Base-by-base conservation (phyloP, 2,888 invertebrate species). In the Pycnomerus fuliginosus region DNA sequence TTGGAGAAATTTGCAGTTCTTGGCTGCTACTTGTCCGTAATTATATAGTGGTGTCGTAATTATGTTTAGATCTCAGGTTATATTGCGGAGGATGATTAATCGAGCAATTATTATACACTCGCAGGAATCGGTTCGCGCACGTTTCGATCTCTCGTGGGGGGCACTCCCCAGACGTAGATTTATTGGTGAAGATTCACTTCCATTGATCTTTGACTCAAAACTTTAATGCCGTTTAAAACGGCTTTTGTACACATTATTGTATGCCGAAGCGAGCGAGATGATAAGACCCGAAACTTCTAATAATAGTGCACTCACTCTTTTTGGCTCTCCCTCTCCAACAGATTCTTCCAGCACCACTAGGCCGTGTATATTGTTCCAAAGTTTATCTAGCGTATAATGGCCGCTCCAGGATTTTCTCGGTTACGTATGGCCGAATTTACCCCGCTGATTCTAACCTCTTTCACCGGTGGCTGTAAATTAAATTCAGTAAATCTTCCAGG, bases 211-310 rank as follows among this genome's bases (percentile, higher is more conserved):
- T 56, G 55, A 50, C 51, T n/a, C n/a, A 56, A 49, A 62, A 62
- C 55, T 63, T 57, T 56, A 58, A 56, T 56, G 50, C 55, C 52
- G 53, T 60, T 62, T 62, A 57, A 60, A 61, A 60, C 56, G 55
- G 58, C 59, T 58, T 60, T 61, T 57, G 53, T 59, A 55, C 52
- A 42, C 39, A 37, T 45, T 45, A 54, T 45, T 52, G 48, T 44
- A 38, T 33, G 37, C 44, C 44, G 40, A 41, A 29, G 16, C 15
- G 28, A 39, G 46, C 50, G 48, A 52, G 48, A 55, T 52, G 55
- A 55, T 58, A 58, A 58, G 48, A 45, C 47, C 48, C 53, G 35
- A 16, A 59, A 59, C 53, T 60, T 60, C 50, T 50, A 51, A 56
- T 60, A 59, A 56, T 59, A 60, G 58, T 56, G 56, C 49, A 53